A percentile compares a stretch with the other conserved stretches of the same genome.
Conservation (phyloP, 2,888 invertebrate species). For the Sicus ferrugineus region DNA sequence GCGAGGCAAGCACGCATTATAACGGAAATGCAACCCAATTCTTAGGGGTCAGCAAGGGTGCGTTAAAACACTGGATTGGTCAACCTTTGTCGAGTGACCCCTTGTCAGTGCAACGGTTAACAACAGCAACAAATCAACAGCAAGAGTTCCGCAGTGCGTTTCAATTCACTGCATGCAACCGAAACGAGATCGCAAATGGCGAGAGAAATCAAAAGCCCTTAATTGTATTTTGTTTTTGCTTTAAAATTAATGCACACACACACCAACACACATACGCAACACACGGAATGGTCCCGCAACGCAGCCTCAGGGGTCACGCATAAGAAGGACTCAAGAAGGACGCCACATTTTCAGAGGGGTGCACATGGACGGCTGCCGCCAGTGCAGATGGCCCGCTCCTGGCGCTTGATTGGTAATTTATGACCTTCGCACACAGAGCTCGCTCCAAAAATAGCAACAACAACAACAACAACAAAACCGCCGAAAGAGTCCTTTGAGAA, state of each 20-base stretch:
- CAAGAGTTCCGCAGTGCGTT: conserved; percentile 39
- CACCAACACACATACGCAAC: too few species aligned
- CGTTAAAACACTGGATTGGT: conserved; percentile 41
- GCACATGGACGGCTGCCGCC: conserved; percentile 39
- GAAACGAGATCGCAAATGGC: conserved; percentile 35
- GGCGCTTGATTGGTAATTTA: conserved; percentile 2
- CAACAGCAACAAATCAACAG: conserved; percentile 28
- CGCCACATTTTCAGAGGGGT: conserved; percentile 30
- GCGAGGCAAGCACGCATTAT: too few species aligned
- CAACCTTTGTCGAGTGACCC: conserved; percentile 40
- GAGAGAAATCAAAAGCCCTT: conserved; percentile 35
- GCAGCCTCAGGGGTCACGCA: conserved; percentile 46
- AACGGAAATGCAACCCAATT: conserved; percentile 1
- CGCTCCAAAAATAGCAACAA: not conserved
- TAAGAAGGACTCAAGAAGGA: conserved; percentile 41
- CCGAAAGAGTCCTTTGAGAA: not conserved
- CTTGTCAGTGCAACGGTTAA: conserved; percentile 34
- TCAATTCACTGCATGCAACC: conserved; percentile 32
- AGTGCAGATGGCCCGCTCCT: not conserved
- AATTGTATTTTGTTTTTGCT: conserved; percentile 20
- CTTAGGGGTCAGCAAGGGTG: conserved; percentile 43
- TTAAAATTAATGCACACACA: conserved; percentile 16
- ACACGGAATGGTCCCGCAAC: not conserved
- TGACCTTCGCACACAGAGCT: not conserved
- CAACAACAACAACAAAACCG: not conserved